A percentile compares a stretch with the other conserved stretches of the same genome.
Evolutionary conservation across 2,888 invertebrate species (phyloP).

Genomic region (Nymphalis urticae): DNA sequence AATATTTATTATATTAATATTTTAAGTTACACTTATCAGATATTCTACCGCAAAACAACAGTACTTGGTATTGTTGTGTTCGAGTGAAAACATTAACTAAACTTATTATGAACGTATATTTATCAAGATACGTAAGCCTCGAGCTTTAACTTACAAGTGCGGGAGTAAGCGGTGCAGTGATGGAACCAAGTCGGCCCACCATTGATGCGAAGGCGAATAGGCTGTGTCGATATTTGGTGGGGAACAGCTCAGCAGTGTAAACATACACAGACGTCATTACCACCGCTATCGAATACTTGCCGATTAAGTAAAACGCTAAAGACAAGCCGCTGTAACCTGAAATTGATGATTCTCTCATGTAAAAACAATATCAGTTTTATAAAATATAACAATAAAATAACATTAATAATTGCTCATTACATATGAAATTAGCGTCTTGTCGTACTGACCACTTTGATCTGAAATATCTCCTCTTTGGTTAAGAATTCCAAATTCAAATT

Average conservation of each 20-base stretch:
- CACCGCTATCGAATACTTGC: slow-evolving; percentile 85
- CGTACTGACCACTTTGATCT: no score
- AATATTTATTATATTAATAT: neutral
- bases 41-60: no score
- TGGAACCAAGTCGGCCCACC: slow-evolving; percentile 85
- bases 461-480: no score
- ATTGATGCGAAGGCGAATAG: slow-evolving; percentile 85
- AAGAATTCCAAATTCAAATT: no score
- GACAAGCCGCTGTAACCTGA: slow-evolving; percentile 63
- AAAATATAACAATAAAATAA: neutral
- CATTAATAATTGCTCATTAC: no score
- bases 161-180: slow-evolving; percentile 85
- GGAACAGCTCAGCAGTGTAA: slow-evolving; percentile 85
- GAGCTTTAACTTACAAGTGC: slow-evolving; percentile 75
- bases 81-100: neutral
- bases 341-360: slow-evolving; percentile 16
- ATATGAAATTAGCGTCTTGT: no score
- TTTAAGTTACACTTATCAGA: neutral
- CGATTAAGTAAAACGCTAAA: slow-evolving; percentile 80
- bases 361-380: neutral
- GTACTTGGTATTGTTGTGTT: no score
- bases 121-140: neutral
- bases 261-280: slow-evolving; percentile 85
- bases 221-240: slow-evolving; percentile 84
- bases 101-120: neutral